phyloP scores from a whole-genome alignment of 2,888 invertebrate genomes.

The Eudasyphora cyanicolor region DNA sequence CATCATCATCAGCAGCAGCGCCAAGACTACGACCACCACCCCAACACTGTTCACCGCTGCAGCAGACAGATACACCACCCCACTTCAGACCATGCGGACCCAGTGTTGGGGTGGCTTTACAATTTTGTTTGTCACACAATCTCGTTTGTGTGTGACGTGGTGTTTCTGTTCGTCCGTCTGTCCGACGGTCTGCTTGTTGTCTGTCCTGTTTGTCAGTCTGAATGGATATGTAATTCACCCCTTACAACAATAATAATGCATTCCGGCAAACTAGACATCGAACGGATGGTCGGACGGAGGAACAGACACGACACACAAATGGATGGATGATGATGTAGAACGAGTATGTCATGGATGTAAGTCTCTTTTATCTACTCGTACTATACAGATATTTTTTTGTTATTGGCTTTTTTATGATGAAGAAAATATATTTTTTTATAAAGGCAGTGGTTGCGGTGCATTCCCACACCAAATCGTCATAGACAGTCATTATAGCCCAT shows the following conservation, averaged over 20 bases:
- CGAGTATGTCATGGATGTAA: constrained; percentile 13
- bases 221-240: constrained; percentile 9
- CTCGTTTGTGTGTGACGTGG: not conserved
- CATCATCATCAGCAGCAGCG: too few species aligned
- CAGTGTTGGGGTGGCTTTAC: too few species aligned
- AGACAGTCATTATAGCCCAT: too few species aligned
- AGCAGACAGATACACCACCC: not conserved
- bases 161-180: not conserved
- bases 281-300: not conserved
- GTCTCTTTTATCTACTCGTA: not conserved
- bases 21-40: constrained; percentile 11
- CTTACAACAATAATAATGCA: constrained; percentile 20
- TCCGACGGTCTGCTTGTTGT: not conserved
- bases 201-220: not conserved
- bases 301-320: too few species aligned
- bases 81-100: not conserved
- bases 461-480: not conserved
- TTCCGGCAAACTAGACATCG: constrained; percentile 16
- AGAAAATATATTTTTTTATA: not conserved
- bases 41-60: not conserved
- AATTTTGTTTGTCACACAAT: constrained; percentile 14
- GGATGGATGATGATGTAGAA: not conserved
- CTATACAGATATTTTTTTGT: not conserved
- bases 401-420: not conserved
- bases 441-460: too few species aligned